These are phyloP conservation scores for Melanotaenia trifasciata DNA, from an alignment of 2,797 vertebrate genomes.

Conservation along the genomic window DNA sequence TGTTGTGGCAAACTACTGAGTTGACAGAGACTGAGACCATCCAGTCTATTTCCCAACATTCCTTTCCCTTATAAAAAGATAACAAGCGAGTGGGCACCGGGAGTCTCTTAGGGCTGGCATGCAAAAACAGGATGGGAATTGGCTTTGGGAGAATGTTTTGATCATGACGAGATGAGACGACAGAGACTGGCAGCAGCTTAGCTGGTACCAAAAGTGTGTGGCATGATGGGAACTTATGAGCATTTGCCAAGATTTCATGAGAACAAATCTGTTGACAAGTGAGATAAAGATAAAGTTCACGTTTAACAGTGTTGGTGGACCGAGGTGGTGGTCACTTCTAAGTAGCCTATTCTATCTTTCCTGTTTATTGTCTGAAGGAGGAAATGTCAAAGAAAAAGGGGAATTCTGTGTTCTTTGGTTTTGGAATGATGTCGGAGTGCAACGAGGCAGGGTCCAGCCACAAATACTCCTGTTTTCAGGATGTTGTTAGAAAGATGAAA, in stretches of 20 bases:
- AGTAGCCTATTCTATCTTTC: slow-evolving; percentile 58
- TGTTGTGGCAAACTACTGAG: slow-evolving; percentile 47
- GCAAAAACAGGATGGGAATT: slow-evolving; percentile 78
- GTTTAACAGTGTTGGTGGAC: slow-evolving; percentile 8
- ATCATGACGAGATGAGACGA: slow-evolving; percentile 38
- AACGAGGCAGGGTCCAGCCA: slow-evolving; percentile 30
- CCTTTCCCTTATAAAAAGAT: slow-evolving; percentile 69
- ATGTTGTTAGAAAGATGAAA: slow-evolving; percentile 66
- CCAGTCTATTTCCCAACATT: slow-evolving; percentile 74
- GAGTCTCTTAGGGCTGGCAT: slow-evolving; percentile 53
- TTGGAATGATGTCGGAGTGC: slow-evolving; percentile 51
- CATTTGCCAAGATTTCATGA: slow-evolving; percentile 54
- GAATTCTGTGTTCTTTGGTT: slow-evolving; percentile 50
- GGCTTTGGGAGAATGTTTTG: slow-evolving; percentile 62
- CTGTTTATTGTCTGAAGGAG: slow-evolving; percentile 39
- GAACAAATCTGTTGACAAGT: slow-evolving; percentile 36
- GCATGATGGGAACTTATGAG: slow-evolving; percentile 60
- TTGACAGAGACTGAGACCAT: slow-evolving; percentile 48
- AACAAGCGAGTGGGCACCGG: slow-evolving; percentile 59
- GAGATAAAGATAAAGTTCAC: slow-evolving; percentile 43
- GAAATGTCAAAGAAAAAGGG: slow-evolving; percentile 62
- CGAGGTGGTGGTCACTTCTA: slow-evolving; percentile 62
- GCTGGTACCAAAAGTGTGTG: slow-evolving; percentile 42
- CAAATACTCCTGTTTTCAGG: slow-evolving; percentile 67
- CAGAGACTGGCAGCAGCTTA: slow-evolving; percentile 40